A percentile compares a stretch with the other conserved stretches of the same genome.
Conservation (phyloP, 2,113 vertebrate species). For the Apteryx owenii region DNA sequence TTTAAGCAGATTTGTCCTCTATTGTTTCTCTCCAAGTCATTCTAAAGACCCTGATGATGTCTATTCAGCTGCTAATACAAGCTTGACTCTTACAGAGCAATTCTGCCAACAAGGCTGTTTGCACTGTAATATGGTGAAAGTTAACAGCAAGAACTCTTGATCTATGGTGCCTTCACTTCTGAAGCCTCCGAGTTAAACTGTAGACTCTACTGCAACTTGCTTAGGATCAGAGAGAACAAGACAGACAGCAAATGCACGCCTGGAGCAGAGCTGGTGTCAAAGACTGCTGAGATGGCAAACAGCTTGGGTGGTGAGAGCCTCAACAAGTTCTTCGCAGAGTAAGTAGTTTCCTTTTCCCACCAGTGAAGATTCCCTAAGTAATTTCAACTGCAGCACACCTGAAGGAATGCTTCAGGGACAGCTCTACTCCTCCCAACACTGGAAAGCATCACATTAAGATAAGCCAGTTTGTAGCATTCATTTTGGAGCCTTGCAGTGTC, state of each 20-base stretch:
- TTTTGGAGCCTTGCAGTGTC: not conserved
- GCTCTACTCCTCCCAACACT: not conserved
- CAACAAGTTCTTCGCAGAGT: not conserved
- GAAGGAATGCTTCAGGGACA: not conserved
- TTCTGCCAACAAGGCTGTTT: not conserved
- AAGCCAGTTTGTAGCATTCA: not conserved
- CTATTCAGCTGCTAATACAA: not conserved
- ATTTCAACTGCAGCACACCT: not conserved
- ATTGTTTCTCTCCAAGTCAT: not conserved
- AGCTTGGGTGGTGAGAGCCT: not conserved
- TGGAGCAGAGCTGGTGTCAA: not conserved
- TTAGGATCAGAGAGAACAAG: not conserved
- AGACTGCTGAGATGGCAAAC: not conserved
- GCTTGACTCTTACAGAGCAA: not conserved
- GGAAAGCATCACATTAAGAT: not conserved
- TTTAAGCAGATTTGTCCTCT: not conserved
- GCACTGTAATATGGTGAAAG: not conserved
- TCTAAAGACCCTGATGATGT: not conserved
- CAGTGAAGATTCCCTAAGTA: not conserved
- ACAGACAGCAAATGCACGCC: not conserved
- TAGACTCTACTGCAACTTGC: not conserved
- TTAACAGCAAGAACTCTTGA: not conserved
- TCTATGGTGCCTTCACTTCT: not conserved
- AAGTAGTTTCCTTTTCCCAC: not conserved
- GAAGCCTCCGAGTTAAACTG: not conserved